A percentile compares a stretch with the other conserved stretches of the same genome.
phyloP scores from a whole-genome alignment of 2,797 vertebrate species.

The Microhierax caerulescens region DNA sequence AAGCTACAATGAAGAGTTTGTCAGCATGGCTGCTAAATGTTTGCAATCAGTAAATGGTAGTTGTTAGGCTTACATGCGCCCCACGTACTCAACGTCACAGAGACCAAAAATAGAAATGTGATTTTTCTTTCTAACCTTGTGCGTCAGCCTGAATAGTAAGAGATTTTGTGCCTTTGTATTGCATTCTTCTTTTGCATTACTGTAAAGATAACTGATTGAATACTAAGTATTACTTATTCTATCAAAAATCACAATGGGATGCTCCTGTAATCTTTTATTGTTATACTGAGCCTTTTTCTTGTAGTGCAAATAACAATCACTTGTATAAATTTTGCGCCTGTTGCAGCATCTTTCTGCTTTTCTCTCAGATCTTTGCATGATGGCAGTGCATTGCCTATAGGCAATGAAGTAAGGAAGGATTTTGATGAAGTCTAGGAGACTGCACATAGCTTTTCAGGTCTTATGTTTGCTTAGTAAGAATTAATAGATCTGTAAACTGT shows the following conservation, averaged over 20 bases:
- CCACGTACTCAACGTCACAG: neutral
- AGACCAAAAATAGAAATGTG: slow-evolving; percentile 39
- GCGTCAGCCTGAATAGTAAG: neutral
- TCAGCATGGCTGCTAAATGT: neutral
- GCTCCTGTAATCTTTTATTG: neutral
- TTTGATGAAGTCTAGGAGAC: neutral
- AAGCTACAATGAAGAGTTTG: neutral
- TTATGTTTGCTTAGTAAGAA: neutral
- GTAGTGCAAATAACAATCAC: neutral
- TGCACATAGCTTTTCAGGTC: neutral
- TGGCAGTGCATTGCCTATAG: neutral
- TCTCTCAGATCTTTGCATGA: neutral
- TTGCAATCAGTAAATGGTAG: neutral
- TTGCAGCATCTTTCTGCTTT: neutral
- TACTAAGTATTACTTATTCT: neutral
- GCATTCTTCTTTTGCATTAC: neutral
- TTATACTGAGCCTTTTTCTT: neutral
- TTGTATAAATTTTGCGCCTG: neutral
- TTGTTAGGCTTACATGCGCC: neutral
- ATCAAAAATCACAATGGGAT: neutral
- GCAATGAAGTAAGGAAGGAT: neutral
- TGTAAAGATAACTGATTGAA: neutral
- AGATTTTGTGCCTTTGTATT: neutral
- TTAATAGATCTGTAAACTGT: neutral
- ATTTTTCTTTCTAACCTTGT: slow-evolving; percentile 37